Evolutionary conservation across 2,113 vertebrate species (phyloP), one percentile per base, ranked within the genome.

Genomic region (Pelobates fuscus): DNA sequence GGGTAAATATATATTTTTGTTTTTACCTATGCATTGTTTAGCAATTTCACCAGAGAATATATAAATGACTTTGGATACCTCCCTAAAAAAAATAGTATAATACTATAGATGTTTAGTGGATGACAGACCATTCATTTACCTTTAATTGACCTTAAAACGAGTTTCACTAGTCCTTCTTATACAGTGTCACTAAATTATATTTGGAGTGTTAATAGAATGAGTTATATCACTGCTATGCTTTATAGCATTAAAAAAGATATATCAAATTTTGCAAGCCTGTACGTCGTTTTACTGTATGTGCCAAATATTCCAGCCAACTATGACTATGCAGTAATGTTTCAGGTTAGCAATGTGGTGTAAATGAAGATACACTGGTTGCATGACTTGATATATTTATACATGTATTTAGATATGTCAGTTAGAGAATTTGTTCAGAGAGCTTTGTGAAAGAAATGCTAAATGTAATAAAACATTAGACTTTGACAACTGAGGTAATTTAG

Each of bases 201-300:
- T 58, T 69, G 52, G 20, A 68, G 26, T 70, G 52, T 70, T 58
- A 32, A 57, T 70, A 41, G 67, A 68, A 32, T 23, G 67, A 70
- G 52, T 70, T 37, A 41, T 57, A 15, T 32, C 20, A 62, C 18
- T 62, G 20, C n/a, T 49, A 27, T 62, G 41, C 52, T 71, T 71
- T 60, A 49, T 57, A 61, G 26, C 12, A 71, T 52, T 63, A 71
- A 71, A 71, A 71, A 52, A 14, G 29, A 70, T 70, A 58, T 70
- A 58, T 71, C 60, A 57, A 64, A 64, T 65, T 55, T 43, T 57
- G 71, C 30, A 74, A 58, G 30, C 24, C 23, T 74, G 71, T 63
- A n/a, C 3, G 2, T 66, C 30, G 37, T 65, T 74, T 74, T 5
- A 65, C 27, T 23, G 6, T 54, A 58, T 58, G 30, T 58, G 62